phyloP scores from a whole-genome alignment of 1,140 invertebrate species.

The Centruroides sculpturatus region DNA sequence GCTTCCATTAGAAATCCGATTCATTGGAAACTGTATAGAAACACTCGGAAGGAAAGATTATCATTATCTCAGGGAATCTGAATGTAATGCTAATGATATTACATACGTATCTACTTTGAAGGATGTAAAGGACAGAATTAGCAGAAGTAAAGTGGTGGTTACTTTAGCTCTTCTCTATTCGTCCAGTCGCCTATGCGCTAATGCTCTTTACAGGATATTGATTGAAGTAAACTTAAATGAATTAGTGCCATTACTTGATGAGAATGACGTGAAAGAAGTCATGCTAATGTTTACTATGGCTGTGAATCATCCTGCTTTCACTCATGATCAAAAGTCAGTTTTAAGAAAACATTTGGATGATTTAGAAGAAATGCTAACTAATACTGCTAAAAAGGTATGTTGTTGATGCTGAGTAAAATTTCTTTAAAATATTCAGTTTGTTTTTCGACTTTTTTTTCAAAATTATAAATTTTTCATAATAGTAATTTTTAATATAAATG shows the following conservation, averaged over 20 bases:
- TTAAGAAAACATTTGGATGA: too few relatives aligned
- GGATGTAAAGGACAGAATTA: constrained; percentile 43
- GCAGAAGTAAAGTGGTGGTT: constrained; percentile 63
- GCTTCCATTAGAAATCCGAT: constrained; percentile 82
- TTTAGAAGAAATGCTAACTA: too few relatives aligned
- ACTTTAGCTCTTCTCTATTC: constrained; percentile 71
- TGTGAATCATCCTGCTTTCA: constrained; percentile 84
- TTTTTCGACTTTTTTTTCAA: too few relatives aligned
- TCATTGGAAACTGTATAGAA: constrained; percentile 78
- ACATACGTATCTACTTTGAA: constrained; percentile 32
- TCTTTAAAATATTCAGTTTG: too few relatives aligned
- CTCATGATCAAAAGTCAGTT: constrained; percentile 60
- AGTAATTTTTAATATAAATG: too few relatives aligned
- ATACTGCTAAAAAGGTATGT: too few relatives aligned
- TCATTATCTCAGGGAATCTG: constrained; percentile 65
- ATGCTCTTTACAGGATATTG: constrained; percentile 61
- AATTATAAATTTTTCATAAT: too few relatives aligned
- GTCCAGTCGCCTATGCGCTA: constrained; percentile 68
- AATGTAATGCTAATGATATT: constrained; percentile 67
- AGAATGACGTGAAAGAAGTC: constrained; percentile 53
- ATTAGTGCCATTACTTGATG: constrained; percentile 16
- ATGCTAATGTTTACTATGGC: constrained; percentile 78
- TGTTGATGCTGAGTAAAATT: too few relatives aligned
- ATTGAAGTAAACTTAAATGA: constrained; percentile 11
- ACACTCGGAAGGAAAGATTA: constrained; percentile 79